These are phyloP conservation scores for Trematomus bernacchii DNA, from an alignment of 2,797 vertebrate genomes.

Conservation along the genomic window DNA sequence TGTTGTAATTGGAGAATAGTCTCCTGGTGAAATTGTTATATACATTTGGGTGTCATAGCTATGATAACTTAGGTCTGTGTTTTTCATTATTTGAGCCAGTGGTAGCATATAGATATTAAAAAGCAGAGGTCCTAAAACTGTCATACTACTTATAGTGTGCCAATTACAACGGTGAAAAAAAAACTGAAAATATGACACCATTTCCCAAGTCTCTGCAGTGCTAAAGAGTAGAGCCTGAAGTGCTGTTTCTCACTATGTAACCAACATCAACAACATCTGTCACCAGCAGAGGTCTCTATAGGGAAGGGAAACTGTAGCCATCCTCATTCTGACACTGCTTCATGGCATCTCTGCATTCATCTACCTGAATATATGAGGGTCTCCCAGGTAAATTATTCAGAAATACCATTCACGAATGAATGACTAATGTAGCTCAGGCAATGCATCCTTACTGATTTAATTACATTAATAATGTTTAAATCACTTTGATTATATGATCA, in stretches of 20 bases:
- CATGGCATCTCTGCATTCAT: neutral
- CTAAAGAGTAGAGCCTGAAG: neutral
- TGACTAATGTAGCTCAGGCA: neutral
- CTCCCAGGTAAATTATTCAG: too few species aligned
- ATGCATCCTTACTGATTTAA: slow-evolving; percentile 46
- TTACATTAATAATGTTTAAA: slow-evolving; percentile 39
- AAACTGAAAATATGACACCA: neutral
- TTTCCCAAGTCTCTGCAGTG: neutral
- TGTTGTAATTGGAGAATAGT: too few species aligned
- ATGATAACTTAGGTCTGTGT: too few species aligned
- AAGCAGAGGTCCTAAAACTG: too few species aligned
- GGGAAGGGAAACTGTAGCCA: neutral
- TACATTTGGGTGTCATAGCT: too few species aligned
- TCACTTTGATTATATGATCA: slow-evolving; percentile 29
- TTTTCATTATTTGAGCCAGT: too few species aligned
- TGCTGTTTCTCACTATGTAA: neutral
- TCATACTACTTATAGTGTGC: neutral
- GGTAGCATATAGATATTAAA: too few species aligned
- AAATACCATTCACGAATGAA: neutral
- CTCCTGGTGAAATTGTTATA: too few species aligned
- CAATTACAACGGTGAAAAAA: neutral
- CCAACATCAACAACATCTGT: neutral
- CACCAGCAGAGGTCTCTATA: slow-evolving; percentile 70
- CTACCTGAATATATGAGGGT: too few species aligned
- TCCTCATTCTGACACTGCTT: neutral